Conservation (phyloP, 2,797 vertebrate genomes). For the Rhabdophis nuchalis region DNA sequence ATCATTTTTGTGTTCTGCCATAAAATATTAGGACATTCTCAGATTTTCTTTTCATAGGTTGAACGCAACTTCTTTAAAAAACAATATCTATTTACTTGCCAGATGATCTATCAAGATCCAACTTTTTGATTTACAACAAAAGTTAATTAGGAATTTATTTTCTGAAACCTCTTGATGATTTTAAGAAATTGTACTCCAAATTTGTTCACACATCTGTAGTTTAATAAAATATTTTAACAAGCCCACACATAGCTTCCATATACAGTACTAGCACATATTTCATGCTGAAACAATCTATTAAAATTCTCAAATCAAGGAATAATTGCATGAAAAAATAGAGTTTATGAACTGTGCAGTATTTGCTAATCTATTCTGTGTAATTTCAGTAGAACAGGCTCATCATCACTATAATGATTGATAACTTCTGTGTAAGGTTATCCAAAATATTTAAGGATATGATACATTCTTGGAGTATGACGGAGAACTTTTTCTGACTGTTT, state of each 20-base stretch:
- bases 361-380: neutral
- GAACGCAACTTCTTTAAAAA: neutral
- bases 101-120: neutral
- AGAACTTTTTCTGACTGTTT: neutral
- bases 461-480: neutral
- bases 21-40: neutral
- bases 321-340: neutral
- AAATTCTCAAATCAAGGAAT: neutral
- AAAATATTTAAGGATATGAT: neutral
- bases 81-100: neutral
- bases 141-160: neutral
- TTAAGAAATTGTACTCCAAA: neutral
- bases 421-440: neutral
- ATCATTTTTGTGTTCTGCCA: neutral
- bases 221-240: neutral
- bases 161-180: neutral
- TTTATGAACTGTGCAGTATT: neutral
- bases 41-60: neutral
- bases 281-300: neutral
- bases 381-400: neutral
- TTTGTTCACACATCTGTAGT: neutral
- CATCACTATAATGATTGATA: neutral
- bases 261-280: neutral
- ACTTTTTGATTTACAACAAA: neutral
- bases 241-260: neutral